These are phyloP conservation scores for Sebastes fasciatus DNA, from an alignment of 2,113 vertebrate species.

Conservation along the genomic window DNA sequence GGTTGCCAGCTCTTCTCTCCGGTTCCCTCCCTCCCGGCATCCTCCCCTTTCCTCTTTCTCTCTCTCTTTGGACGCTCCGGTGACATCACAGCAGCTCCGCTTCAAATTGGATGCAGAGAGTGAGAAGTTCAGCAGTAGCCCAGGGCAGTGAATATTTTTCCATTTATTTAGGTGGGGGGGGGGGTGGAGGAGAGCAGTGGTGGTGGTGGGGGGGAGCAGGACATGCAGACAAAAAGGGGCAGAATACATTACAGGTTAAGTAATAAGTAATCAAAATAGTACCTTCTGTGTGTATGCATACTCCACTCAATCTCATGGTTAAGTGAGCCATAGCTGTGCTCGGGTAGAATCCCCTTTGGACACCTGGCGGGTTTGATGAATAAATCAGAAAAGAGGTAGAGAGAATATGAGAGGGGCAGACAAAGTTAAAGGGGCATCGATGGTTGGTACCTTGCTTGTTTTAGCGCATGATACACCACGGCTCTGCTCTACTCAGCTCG, in stretches of 20 bases:
- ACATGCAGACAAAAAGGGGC: constrained; percentile 76
- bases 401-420: constrained; percentile 1
- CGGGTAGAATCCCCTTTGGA: constrained; percentile 54
- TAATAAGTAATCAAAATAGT: constrained; percentile 86
- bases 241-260: constrained; percentile 85
- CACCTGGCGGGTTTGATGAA: constrained; percentile 60
- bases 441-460: constrained; percentile 13
- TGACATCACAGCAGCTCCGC: constrained; percentile 83
- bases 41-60: constrained; percentile 63
- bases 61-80: constrained; percentile 77
- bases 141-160: constrained; percentile 87
- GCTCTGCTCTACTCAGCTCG: too few species aligned
- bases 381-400: constrained; percentile 36
- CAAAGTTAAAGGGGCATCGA: constrained; percentile 7
- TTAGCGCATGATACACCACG: background rate
- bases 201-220: constrained; percentile 38
- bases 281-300: constrained; percentile 68
- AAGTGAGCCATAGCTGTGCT: constrained; percentile 67
- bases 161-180: constrained; percentile 82
- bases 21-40: constrained; percentile 51
- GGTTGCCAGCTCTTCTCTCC: constrained; percentile 72
- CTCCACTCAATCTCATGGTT: constrained; percentile 76
- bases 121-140: constrained; percentile 88
- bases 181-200: constrained; percentile 41
- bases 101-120: constrained; percentile 88